Evolutionary conservation across 2,797 vertebrate genomes (phyloP).

Genomic region (Triplophysa bombifrons): DNA sequence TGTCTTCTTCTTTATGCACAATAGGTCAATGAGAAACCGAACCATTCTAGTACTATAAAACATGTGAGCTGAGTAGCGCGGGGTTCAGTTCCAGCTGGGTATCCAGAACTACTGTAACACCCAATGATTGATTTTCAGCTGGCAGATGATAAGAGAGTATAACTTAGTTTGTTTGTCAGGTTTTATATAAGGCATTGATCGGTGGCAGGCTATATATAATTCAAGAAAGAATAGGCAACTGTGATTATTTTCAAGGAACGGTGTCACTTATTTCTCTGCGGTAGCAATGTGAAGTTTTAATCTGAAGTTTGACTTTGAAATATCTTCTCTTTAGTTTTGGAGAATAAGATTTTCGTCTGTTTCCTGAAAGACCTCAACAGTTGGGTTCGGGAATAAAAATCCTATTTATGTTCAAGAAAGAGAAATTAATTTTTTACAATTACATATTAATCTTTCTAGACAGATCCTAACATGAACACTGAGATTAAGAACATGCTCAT

Average conservation of each 20-base stretch:
- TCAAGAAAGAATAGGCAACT: constrained; percentile 25
- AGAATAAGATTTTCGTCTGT: neutral
- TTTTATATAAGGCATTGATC: constrained; percentile 33
- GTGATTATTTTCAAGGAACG: neutral
- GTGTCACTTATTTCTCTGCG: constrained; percentile 34
- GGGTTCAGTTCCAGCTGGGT: neutral
- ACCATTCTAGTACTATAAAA: constrained; percentile 21
- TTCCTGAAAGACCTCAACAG: neutral
- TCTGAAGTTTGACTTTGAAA: constrained; percentile 2
- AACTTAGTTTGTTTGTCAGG: constrained; percentile 28
- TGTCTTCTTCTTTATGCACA: constrained; percentile 35
- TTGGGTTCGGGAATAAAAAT: neutral
- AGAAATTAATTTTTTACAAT: constrained; percentile 9
- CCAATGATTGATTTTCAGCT: constrained; percentile 32
- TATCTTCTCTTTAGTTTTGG: neutral
- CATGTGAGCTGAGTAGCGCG: constrained; percentile 10
- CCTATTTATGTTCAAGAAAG: neutral
- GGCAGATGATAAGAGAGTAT: constrained; percentile 21
- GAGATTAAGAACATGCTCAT: too few species aligned
- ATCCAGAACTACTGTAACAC: constrained; percentile 6
- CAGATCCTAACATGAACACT: too few species aligned
- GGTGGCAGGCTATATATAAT: constrained; percentile 13
- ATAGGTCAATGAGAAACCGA: constrained; percentile 21
- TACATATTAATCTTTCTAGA: neutral
- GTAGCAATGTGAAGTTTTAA: neutral